A percentile compares a stretch with the other conserved stretches of the same genome.
Evolutionary conservation across 2,888 invertebrate species (phyloP).

Genomic region (Palloptera scutellata): DNA sequence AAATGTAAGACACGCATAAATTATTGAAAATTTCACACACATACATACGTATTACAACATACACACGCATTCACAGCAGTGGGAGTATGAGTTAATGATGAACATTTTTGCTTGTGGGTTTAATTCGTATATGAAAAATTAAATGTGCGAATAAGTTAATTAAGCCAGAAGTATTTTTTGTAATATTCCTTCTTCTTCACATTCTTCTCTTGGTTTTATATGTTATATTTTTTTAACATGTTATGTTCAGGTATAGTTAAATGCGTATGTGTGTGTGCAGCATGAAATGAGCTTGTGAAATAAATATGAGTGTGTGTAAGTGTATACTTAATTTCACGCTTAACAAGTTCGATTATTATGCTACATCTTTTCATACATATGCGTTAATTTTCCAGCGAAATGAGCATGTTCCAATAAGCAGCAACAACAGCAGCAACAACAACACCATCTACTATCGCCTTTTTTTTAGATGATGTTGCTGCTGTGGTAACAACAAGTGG

Average conservation of each 20-base stretch:
- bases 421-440: background rate
- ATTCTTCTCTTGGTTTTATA: no score
- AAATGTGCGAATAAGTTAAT: no score
- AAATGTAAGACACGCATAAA: background rate
- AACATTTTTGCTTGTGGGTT: no score
- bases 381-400: conserved; percentile 27
- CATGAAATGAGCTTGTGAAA: no score
- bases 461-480: background rate
- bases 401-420: conserved; percentile 18
- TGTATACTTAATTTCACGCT: background rate
- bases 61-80: no score
- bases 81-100: no score
- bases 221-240: no score
- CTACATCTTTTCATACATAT: conserved; percentile 6
- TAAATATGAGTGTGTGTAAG: background rate
- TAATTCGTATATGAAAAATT: no score
- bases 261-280: no score
- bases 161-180: no score
- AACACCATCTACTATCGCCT: background rate
- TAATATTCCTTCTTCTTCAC: no score
- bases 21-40: background rate
- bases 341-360: background rate
- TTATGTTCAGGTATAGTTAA: no score
- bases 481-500: conserved; percentile 9
- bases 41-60: background rate